These are phyloP conservation scores for Zophobas morio DNA, from an alignment of 1,140 invertebrate genomes.

Conservation along the genomic window DNA sequence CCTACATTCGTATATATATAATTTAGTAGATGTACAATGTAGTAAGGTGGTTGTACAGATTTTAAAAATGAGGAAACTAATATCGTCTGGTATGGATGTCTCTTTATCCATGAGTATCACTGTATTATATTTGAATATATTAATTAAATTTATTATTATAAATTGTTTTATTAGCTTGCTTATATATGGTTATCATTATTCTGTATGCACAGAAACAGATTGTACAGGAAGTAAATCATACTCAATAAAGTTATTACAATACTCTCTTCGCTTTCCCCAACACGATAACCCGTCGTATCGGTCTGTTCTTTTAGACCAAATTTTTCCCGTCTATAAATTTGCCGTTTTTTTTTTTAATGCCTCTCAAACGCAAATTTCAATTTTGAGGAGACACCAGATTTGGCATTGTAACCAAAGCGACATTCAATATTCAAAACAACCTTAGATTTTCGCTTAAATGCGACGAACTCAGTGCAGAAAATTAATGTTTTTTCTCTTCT, in stretches of 20 bases:
- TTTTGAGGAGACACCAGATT: too few species aligned
- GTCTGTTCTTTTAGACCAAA: background rate
- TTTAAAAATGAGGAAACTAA: constrained; percentile 58
- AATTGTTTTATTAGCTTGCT: constrained; percentile 61
- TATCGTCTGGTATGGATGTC: constrained; percentile 54
- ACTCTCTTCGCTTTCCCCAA: background rate
- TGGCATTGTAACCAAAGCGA: too few species aligned
- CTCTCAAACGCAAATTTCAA: too few species aligned
- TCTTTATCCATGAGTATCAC: constrained; percentile 54
- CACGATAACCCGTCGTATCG: too few species aligned
- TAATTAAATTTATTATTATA: constrained; percentile 59
- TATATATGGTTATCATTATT: constrained; percentile 62
- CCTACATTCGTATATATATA: constrained; percentile 51
- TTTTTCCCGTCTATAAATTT: background rate
- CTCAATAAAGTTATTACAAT: constrained; percentile 62
- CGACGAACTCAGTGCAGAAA: too few species aligned
- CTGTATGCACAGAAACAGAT: constrained; percentile 63
- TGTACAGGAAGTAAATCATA: constrained; percentile 64
- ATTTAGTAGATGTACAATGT: constrained; percentile 61
- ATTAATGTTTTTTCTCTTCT: too few species aligned
- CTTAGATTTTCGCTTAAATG: too few species aligned
- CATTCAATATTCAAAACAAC: too few species aligned
- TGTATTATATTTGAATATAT: constrained; percentile 64
- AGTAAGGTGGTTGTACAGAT: constrained; percentile 64
- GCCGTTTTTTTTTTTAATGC: too few species aligned